Evolutionary conservation across 2,113 vertebrate species (phyloP).

Genomic region (Ancistrus triradiatus): DNA sequence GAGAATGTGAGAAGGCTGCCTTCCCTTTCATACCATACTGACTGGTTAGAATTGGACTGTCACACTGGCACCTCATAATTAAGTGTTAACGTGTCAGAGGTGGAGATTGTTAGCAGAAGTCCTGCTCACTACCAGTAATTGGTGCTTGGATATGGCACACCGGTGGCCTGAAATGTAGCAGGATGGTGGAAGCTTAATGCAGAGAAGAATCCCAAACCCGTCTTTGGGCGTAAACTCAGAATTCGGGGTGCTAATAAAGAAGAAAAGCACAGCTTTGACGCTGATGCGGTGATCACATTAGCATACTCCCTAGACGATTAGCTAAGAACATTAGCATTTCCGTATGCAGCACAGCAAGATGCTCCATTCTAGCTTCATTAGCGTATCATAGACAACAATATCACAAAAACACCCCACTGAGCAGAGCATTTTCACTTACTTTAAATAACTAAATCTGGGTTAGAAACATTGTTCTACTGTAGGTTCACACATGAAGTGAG

Average conservation of each 20-base stretch:
- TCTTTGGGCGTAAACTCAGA: neutral
- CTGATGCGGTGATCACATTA: neutral
- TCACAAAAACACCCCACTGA: neutral
- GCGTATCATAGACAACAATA: neutral
- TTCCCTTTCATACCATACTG: too few relatives aligned
- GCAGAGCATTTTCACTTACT: too few relatives aligned
- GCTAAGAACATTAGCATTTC: neutral
- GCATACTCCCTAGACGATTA: neutral
- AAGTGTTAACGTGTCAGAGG: conserved; percentile 47
- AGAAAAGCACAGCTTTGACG: neutral
- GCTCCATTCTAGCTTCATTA: neutral
- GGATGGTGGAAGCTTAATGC: too few relatives aligned
- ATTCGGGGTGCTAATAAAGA: neutral
- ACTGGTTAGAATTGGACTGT: conserved; percentile 42
- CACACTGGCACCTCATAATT: conserved; percentile 45
- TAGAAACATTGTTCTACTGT: too few relatives aligned
- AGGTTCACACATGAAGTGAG: too few relatives aligned
- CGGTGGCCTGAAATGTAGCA: too few relatives aligned
- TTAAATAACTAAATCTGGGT: too few relatives aligned
- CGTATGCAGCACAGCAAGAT: neutral
- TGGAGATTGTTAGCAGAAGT: conserved; percentile 31
- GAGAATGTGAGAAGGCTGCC: too few relatives aligned
- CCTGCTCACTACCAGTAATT: too few relatives aligned
- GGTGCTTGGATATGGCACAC: too few relatives aligned
- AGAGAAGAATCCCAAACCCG: too few relatives aligned